Percentiles rank a stretch among this genome's conserved stretches.
Evolutionary conservation across 2,113 vertebrate species (phyloP).

Genomic region (Nycticorax nycticorax): DNA sequence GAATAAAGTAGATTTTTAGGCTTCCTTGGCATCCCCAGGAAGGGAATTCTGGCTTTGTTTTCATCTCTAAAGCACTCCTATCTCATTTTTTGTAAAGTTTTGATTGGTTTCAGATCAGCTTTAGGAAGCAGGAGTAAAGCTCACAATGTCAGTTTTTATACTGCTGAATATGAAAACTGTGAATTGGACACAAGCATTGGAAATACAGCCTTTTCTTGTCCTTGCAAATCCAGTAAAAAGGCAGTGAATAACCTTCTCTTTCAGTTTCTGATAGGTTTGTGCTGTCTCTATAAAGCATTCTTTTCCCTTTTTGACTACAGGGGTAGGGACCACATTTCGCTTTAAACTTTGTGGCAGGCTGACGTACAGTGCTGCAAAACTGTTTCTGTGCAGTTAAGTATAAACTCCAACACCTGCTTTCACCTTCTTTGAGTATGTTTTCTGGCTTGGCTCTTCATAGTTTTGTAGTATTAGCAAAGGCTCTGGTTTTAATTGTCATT

Average conservation of each 20-base stretch:
- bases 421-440: neutral
- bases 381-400: fast-evolving
- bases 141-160: neutral
- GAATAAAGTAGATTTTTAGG: neutral
- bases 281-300: neutral
- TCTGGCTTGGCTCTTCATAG: neutral
- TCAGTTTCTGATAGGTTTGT: neutral
- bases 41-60: neutral
- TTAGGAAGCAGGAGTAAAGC: neutral
- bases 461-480: neutral
- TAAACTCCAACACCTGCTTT: neutral
- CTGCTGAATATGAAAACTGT: neutral
- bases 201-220: neutral
- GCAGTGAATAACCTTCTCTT: neutral
- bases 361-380: neutral
- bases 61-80: neutral
- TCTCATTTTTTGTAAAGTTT: neutral
- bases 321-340: neutral
- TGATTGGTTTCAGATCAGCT: neutral
- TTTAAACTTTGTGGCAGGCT: neutral
- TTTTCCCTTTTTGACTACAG: neutral
- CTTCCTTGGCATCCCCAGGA: neutral
- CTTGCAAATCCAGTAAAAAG: neutral
- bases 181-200: neutral
- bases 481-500: neutral